Evolutionary conservation across 2,888 invertebrate genomes (phyloP), one percentile per base, ranked within the genome.

Genomic region (Achlya flavicornis): DNA sequence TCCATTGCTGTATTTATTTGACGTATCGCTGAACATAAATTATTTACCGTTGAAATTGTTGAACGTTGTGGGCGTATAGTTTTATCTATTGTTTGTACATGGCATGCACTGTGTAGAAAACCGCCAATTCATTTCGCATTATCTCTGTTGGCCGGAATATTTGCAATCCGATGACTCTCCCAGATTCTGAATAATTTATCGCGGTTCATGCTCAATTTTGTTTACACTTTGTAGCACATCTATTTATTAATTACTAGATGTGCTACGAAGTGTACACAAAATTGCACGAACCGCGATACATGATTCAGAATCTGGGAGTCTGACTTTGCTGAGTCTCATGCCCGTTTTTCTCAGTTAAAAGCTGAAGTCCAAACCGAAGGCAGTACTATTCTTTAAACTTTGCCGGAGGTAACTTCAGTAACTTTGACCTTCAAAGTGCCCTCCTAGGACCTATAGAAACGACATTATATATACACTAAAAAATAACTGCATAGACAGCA

Each of bases 1-100:
- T 57, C 57, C 58, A 61, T 63, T 59, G 53, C 19, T 63, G 59
- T 57, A 14, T 26, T 35, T 33, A n/a, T 38, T 53, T 57, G 38
- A 14, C 53, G 63, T 41, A 38, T 53, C 59, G 26, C 14, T 57
- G 38, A 63, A 10, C 10, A 53, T 53, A 10, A 16, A 19, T 53
- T 53, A 53, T 53, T 53, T 53, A 7, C 48, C 16, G 7, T 48
- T 48, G 48, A 48, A 48, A n/a, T 14, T 48, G 7, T 43, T 14
- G 14, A 4, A 14, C 4, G 43, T 43, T 3, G 4, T 5, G 6
- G 26, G 16, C 7, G 16, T 48, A 14, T 14, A 14, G 43, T 43
- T 43, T 14, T 48, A 48, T 48, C n/a, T 4, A 48, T 48, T n/a
- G 48, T 48, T 48, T 48, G 48, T 48, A 12, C 14, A 16, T 48